Percentiles rank a stretch among this genome's conserved stretches.
These are phyloP conservation scores for Scophthalmus maximus DNA, from an alignment of 2,113 vertebrate genomes.

Conservation along the genomic window DNA sequence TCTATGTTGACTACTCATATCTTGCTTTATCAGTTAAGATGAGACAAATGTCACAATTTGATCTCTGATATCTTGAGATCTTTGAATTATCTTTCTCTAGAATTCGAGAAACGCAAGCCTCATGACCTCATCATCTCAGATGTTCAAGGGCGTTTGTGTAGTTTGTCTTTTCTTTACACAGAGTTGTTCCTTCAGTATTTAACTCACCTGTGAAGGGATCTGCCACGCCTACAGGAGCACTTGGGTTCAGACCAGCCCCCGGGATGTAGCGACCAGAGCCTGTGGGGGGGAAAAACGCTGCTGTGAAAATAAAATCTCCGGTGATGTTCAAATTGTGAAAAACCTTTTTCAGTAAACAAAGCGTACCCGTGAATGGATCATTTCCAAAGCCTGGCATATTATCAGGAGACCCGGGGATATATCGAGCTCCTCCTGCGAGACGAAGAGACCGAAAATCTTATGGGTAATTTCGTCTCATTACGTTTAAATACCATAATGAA, in stretches of 20 bases:
- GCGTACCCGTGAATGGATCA: conserved; percentile 85
- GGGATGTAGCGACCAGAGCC: conserved; percentile 95
- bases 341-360: not conserved
- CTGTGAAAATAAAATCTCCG: not conserved
- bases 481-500: not conserved
- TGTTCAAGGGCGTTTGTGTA: not conserved
- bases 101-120: too few species aligned
- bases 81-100: too few species aligned
- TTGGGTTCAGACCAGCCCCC: conserved; percentile 75
- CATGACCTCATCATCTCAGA: not conserved
- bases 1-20: not conserved
- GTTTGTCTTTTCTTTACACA: not conserved
- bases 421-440: conserved; percentile 79
- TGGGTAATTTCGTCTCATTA: not conserved
- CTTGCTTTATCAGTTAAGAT: not conserved
- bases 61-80: too few species aligned
- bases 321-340: not conserved
- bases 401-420: conserved; percentile 79
- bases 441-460: not conserved
- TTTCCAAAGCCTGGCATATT: conserved; percentile 56
- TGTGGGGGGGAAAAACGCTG: conserved; percentile 52
- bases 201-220: conserved; percentile 91
- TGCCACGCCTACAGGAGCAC: conserved; percentile 67
- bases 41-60: not conserved
- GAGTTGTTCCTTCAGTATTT: not conserved